These are phyloP conservation scores for Luperina nickerlii DNA, from an alignment of 2,888 invertebrate genomes.

Conservation along the genomic window DNA sequence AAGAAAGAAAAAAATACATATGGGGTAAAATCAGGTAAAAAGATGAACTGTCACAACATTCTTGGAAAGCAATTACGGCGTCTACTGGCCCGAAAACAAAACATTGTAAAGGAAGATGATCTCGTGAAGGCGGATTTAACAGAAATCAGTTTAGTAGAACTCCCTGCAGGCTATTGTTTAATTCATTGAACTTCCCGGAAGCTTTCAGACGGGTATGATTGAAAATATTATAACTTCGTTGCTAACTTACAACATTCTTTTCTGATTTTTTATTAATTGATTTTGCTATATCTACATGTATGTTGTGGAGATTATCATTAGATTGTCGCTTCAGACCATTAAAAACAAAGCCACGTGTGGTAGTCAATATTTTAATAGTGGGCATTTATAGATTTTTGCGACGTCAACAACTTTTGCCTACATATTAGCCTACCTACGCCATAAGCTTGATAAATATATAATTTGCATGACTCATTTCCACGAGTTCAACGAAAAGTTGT, in stretches of 20 bases:
- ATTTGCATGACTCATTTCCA: slow-evolving; percentile 24
- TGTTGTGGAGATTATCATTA: background rate
- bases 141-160: slow-evolving; percentile 38
- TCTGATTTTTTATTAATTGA: slow-evolving; percentile 6
- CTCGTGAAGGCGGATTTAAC: slow-evolving; percentile 32
- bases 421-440: slow-evolving; percentile 9
- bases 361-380: slow-evolving; percentile 32
- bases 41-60: slow-evolving; percentile 21
- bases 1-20: background rate
- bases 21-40: slow-evolving; percentile 25
- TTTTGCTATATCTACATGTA: background rate
- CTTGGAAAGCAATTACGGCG: slow-evolving; percentile 54
- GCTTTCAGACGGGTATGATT: slow-evolving; percentile 2
- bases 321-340: slow-evolving; percentile 18
- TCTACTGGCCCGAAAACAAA: slow-evolving; percentile 47
- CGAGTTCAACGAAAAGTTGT: slow-evolving; percentile 18
- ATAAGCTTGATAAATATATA: slow-evolving; percentile 21
- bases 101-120: slow-evolving; percentile 44
- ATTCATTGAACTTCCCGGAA: slow-evolving; percentile 31
- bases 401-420: slow-evolving; percentile 7
- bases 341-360: slow-evolving; percentile 38
- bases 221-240: slow-evolving; percentile 25
- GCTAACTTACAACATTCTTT: background rate
- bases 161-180: slow-evolving; percentile 34
- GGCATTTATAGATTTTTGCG: slow-evolving; percentile 4